Conservation (phyloP, 1,140 invertebrate species). For the Pantala flavescens region DNA sequence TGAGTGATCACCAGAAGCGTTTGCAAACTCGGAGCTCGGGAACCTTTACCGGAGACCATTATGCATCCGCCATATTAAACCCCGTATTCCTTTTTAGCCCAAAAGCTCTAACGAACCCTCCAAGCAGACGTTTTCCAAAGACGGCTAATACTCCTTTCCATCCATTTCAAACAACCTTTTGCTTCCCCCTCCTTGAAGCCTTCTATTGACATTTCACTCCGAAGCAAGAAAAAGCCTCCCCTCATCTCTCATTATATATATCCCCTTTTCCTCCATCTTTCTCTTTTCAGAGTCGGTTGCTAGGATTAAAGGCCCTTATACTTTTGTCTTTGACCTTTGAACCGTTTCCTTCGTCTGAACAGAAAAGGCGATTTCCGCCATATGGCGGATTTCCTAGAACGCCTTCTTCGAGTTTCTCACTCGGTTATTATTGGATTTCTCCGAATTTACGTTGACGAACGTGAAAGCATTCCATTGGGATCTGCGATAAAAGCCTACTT, state of each 20-base stretch:
- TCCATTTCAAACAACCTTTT: background rate
- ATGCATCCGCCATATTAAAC: conserved; percentile 1
- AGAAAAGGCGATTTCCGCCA: too few species aligned
- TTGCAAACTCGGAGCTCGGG: too few species aligned
- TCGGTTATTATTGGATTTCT: too few species aligned
- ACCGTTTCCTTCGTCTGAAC: too few species aligned
- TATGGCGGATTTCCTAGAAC: too few species aligned
- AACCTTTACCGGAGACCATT: background rate
- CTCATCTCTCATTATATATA: background rate
- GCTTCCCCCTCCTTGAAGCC: background rate
- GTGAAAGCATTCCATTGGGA: too few species aligned
- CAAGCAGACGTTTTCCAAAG: background rate
- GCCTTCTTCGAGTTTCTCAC: too few species aligned
- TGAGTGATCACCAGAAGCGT: too few species aligned
- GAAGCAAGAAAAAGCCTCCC: background rate
- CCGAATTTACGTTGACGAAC: too few species aligned
- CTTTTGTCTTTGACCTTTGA: too few species aligned
- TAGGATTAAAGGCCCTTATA: too few species aligned
- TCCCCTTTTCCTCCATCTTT: background rate
- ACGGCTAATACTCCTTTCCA: background rate
- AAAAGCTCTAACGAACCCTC: background rate
- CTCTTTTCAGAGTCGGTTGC: background rate
- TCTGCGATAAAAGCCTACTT: too few species aligned
- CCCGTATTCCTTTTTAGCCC: background rate
- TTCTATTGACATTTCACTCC: conserved; percentile 9